A percentile compares a stretch with the other conserved stretches of the same genome.
These are phyloP conservation scores for Syndactyla subalaris DNA, from an alignment of 2,797 vertebrate genomes.

Conservation along the genomic window DNA sequence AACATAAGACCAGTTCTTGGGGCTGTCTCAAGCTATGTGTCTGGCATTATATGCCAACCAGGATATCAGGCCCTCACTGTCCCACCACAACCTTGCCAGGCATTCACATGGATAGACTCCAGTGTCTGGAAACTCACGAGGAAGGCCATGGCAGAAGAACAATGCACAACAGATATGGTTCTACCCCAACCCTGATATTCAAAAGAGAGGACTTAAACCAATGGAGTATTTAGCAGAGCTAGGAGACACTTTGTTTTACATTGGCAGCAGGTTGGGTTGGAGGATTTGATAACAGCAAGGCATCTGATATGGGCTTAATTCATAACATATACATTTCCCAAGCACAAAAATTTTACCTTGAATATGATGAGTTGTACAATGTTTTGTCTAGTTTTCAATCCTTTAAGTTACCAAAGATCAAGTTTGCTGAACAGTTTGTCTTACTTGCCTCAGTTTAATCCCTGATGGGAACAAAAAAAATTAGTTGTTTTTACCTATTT, in stretches of 20 bases:
- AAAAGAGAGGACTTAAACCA: not conserved
- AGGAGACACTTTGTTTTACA: not conserved
- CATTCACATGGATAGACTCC: not conserved
- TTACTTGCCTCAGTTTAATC: not conserved
- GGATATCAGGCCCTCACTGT: not conserved
- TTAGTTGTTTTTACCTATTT: not conserved
- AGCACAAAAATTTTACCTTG: not conserved
- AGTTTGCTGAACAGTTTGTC: not conserved
- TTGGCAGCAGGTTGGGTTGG: not conserved
- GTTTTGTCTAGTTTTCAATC: slow-evolving; percentile 26
- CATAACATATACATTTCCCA: not conserved
- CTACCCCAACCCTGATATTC: not conserved
- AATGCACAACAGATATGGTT: fast-evolving
- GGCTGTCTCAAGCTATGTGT: not conserved
- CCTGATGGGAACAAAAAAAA: not conserved
- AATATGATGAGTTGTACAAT: not conserved
- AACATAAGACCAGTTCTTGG: not conserved
- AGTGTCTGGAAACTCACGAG: not conserved
- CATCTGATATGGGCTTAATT: not conserved
- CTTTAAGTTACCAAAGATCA: not conserved
- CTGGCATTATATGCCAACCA: not conserved
- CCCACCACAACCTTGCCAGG: not conserved
- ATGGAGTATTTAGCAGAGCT: not conserved
- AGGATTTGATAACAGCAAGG: not conserved
- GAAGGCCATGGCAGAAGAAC: not conserved